These are phyloP conservation scores for Craseonycteris thonglongyai DNA, from an alignment of 2,113 vertebrate genomes.

Conservation along the genomic window DNA sequence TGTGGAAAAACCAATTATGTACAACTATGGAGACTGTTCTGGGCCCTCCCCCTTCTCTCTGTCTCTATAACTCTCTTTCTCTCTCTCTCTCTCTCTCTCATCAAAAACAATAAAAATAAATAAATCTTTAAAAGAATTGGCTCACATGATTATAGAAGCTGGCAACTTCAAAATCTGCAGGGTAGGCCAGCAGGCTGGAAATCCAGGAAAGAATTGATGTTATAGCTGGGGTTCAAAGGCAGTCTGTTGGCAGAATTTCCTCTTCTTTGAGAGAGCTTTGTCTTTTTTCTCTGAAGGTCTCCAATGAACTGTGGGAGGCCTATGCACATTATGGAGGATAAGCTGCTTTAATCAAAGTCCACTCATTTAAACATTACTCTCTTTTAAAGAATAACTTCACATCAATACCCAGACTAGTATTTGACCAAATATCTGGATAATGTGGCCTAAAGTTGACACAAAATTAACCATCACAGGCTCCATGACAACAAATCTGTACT, in stretches of 20 bases:
- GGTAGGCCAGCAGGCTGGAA: background rate
- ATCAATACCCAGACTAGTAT: background rate
- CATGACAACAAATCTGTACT: background rate
- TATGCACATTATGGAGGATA: background rate
- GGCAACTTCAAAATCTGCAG: background rate
- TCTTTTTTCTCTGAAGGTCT: background rate
- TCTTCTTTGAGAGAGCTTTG: background rate
- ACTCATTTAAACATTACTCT: background rate
- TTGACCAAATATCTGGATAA: background rate
- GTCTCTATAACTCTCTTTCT: too few species aligned
- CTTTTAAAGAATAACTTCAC: background rate
- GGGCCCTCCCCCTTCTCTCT: too few species aligned
- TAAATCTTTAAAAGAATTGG: too few species aligned
- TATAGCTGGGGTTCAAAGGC: background rate
- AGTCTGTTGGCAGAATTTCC: background rate
- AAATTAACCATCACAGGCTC: background rate
- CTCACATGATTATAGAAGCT: too few species aligned
- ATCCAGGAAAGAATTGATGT: background rate
- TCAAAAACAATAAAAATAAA: too few species aligned
- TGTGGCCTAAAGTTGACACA: background rate
- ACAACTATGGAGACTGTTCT: too few species aligned
- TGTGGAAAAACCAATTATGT: too few species aligned
- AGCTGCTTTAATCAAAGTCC: constrained; percentile 10
- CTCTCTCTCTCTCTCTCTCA: too few species aligned
- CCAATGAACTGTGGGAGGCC: background rate